These are phyloP conservation scores for Dromas ardeola DNA, from an alignment of 2,113 vertebrate species.

Conservation along the genomic window DNA sequence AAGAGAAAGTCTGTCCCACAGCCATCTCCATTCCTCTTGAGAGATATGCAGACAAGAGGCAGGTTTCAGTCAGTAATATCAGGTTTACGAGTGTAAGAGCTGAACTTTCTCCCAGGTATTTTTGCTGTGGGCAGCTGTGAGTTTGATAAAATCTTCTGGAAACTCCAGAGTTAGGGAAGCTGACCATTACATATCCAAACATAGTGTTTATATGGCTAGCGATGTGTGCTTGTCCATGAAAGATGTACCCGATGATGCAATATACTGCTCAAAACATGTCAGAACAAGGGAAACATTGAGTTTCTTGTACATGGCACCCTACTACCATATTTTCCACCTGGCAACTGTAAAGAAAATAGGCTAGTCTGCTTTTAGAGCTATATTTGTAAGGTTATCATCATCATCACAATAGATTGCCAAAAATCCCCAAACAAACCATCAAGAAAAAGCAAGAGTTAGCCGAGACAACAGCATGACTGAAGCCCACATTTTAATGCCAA, in stretches of 20 bases:
- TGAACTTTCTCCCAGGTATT: not conserved
- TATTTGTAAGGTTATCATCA: not conserved
- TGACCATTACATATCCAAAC: not conserved
- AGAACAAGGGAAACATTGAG: not conserved
- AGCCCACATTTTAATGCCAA: not conserved
- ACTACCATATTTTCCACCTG: not conserved
- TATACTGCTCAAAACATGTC: not conserved
- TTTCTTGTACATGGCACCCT: not conserved
- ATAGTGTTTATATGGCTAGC: not conserved
- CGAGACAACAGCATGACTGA: not conserved
- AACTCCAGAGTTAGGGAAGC: not conserved
- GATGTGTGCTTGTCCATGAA: not conserved
- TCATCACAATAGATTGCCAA: not conserved
- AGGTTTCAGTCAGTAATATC: not conserved
- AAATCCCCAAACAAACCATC: not conserved
- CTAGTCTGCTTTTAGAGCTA: not conserved
- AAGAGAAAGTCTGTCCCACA: not conserved
- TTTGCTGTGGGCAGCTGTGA: not conserved
- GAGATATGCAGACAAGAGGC: not conserved
- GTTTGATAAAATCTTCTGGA: not conserved
- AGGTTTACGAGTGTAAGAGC: not conserved
- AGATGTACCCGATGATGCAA: not conserved
- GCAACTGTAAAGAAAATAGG: not conserved
- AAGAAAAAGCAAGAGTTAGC: not conserved
- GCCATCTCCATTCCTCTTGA: not conserved